These are phyloP conservation scores for Panopea generosa DNA, from an alignment of 2,888 invertebrate genomes.

Conservation along the genomic window DNA sequence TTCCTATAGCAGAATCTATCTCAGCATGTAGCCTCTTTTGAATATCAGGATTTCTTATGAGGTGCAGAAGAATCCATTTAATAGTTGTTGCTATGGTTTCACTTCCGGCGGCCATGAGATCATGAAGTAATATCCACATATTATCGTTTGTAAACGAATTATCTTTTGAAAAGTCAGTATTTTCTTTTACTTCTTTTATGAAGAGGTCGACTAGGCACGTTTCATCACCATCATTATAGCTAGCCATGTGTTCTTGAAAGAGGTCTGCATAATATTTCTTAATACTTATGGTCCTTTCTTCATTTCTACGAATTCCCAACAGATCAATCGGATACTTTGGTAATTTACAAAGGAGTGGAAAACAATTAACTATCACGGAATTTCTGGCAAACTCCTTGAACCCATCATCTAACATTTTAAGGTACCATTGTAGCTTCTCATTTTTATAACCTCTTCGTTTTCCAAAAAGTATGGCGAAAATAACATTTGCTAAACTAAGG, in stretches of 20 bases:
- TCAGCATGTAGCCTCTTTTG: constrained; percentile 61
- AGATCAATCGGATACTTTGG: constrained; percentile 31
- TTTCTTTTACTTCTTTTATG: neutral
- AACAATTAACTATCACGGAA: constrained; percentile 7
- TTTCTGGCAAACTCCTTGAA: constrained; percentile 7
- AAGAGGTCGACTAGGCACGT: constrained; percentile 33
- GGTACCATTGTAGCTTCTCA: constrained; percentile 31
- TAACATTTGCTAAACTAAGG: constrained; percentile 63
- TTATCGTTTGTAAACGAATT: constrained; percentile 36
- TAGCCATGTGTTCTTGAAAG: constrained; percentile 9
- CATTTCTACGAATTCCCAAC: constrained; percentile 11
- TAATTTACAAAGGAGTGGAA: constrained; percentile 41
- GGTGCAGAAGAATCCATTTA: constrained; percentile 92
- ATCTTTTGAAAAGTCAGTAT: neutral
- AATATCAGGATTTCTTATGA: constrained; percentile 91
- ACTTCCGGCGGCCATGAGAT: constrained; percentile 76
- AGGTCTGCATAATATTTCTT: constrained; percentile 18
- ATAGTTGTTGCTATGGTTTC: constrained; percentile 94
- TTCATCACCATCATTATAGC: constrained; percentile 11
- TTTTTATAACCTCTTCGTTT: constrained; percentile 42
- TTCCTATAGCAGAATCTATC: constrained; percentile 81
- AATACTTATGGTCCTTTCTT: neutral
- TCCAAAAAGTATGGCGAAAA: constrained; percentile 55
- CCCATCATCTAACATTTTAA: constrained; percentile 24
- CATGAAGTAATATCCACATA: constrained; percentile 52